phyloP scores from a whole-genome alignment of 1,140 invertebrate species.

The Zaprionus taronus region DNA sequence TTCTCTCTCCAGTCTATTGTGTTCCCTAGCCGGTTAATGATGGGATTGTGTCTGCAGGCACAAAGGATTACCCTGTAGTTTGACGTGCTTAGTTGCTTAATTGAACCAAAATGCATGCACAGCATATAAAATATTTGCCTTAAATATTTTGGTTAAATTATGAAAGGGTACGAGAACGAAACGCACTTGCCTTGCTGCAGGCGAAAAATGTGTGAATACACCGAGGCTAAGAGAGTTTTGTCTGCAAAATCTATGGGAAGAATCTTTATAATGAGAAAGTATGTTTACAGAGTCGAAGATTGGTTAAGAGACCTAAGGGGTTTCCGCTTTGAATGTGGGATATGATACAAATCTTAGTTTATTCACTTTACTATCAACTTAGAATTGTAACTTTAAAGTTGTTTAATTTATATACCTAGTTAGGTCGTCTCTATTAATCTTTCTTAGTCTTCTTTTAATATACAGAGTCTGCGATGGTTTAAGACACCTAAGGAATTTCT shows the following conservation, averaged over 20 bases:
- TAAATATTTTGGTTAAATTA: conserved; percentile 79
- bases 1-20: conserved; percentile 13
- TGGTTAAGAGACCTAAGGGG: background rate
- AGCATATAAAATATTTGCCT: conserved; percentile 79
- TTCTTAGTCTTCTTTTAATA: background rate
- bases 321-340: background rate
- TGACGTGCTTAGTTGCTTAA: conserved; percentile 73
- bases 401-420: background rate
- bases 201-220: conserved; percentile 14
- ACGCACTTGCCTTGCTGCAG: conserved; percentile 10
- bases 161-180: conserved; percentile 57
- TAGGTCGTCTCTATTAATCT: background rate
- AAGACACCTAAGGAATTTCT: no score
- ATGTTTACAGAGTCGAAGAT: background rate
- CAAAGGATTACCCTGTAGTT: conserved; percentile 72
- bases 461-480: no score
- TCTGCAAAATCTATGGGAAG: background rate
- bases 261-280: background rate
- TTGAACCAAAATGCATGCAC: conserved; percentile 76
- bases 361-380: no score
- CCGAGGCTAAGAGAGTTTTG: background rate
- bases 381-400: no score
- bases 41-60: conserved; percentile 27
- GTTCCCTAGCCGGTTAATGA: conserved; percentile 37
- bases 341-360: no score